Evolutionary conservation across 1,140 invertebrate species (phyloP).

Genomic region (Hycleus phaleratus): DNA sequence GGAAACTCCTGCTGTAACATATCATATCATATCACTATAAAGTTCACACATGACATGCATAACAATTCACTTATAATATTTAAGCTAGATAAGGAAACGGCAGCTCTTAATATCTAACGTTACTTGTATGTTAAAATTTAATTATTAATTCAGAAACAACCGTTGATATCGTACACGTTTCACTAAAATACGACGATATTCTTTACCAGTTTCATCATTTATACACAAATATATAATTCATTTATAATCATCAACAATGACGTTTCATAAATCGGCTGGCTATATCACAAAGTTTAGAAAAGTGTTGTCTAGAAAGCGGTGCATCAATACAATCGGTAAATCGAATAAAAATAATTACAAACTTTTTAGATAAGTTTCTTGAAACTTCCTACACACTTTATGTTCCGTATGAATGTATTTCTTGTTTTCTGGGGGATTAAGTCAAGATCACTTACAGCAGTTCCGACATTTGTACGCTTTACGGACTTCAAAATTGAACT

Average conservation of each 20-base stretch:
- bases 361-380: background rate
- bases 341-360: conserved; percentile 3
- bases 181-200: too few species aligned
- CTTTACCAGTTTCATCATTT: too few species aligned
- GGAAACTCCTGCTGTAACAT: conserved; percentile 42
- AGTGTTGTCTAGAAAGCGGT: too few species aligned
- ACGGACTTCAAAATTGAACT: too few species aligned
- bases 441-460: conserved; percentile 11
- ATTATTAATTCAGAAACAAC: conserved; percentile 5
- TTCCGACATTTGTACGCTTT: too few species aligned
- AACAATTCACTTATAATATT: conserved; percentile 15
- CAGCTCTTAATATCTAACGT: conserved; percentile 9
- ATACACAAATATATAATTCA: too few species aligned
- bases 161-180: too few species aligned
- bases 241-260: too few species aligned
- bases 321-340: too few species aligned
- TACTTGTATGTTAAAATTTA: conserved; percentile 11
- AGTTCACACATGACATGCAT: conserved; percentile 13
- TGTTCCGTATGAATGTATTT: conserved; percentile 3
- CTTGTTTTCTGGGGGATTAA: conserved; percentile 10
- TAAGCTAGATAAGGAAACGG: conserved; percentile 10
- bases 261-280: too few species aligned
- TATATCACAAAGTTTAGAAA: too few species aligned
- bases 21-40: conserved; percentile 14
- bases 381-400: background rate